Base-by-base conservation (phyloP, 2,797 vertebrate species). In the Oreochromis mossambicus region DNA sequence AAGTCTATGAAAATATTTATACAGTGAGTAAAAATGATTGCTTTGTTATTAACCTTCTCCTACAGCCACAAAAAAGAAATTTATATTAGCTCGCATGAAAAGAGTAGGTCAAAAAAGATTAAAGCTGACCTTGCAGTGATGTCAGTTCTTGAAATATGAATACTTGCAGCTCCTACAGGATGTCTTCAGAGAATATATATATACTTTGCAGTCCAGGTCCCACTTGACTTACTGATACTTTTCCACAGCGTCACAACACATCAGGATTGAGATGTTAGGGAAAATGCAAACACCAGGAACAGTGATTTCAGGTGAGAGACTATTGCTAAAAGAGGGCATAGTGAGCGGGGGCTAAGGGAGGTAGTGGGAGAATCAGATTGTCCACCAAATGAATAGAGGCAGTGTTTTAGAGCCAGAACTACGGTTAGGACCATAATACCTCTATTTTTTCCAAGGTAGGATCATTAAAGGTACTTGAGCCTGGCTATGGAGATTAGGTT, bases 381-480 rank as follows among this genome's bases (percentile, higher is more conserved):
- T 94, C 93, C 93, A 77, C 82, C 84, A 93, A 88, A 96, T 96
- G 96, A 97, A 97, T 96, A 43, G 95, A 90, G 89, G 86, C 93
- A 94, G 95, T 97, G 96, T 96, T 93, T 92, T 58, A 76, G 89
- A 87, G 95, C 95, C 95, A 95, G 92, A 91, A 86, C 79, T 86
- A 83, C 93, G 78, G 32, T 94, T 93, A 88, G 91, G 93, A 92
- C 94, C 92, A 97, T 95, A 96, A 96, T 94, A 94, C 92, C 90
- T 93, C 92, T 93, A 92, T 96, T 96, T 96, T 96, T 95, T 94
- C 92, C 92, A 21, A 80, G 92, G 90, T 88, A 93, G 91, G 91
- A 91, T 95, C 93, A 95, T 95, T 95, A 93, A 94, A 95, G 92
- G 87, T 82, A 83, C 93, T 84, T 68, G 58, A 85, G 92, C 79